Base-by-base conservation (phyloP, 2,797 vertebrate genomes). In the Tangara arthus region DNA sequence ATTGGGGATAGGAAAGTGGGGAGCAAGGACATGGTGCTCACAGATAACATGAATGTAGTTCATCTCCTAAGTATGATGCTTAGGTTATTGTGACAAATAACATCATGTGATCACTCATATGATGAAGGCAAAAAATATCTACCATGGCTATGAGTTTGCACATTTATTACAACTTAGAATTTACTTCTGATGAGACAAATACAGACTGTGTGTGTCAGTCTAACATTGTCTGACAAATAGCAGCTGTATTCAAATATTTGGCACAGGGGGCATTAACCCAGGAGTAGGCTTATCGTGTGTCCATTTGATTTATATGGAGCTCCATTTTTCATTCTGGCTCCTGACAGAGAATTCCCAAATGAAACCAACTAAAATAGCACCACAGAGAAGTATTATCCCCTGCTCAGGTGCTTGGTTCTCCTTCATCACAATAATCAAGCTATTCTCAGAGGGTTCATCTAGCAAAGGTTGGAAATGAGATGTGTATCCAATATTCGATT, bases 401-500 rank as follows among this genome's bases (percentile, higher is more conserved):
- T 20, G 18, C 35, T 37, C 61, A 71, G 61, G 80, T 88, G 69
- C 55, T 72, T 72, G 39, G 73, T 82, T 91, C 66, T 91, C 61
- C 72, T 83, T 78, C 82, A 79, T 63, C 77, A 86, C 42, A 78
- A 44, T 91, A 90, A 95, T 91, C 85, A 91, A 87, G 59, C 42
- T 90, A 82, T 94, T 90, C 90, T 94, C 90, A 66, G 50, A 78
- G 59, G 55, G 26, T 93, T 93, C 73, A 76, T 86, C 70, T 87
- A 76, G 18, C 2, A 21, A 80, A 86, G 53, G 53, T 6, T 94
- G 76, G 56, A 92, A 91, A 93, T 83, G 47, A 94, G 72, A 81
- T 88, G 37, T 16, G 50, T 86, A 95, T 91, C 59, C 80, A 90
- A 39, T 80, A 84, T 91, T 90, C 1, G 4, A 93, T 72, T 91